These are phyloP conservation scores for Mareca penelope DNA, from an alignment of 2,797 vertebrate species.

Conservation along the genomic window DNA sequence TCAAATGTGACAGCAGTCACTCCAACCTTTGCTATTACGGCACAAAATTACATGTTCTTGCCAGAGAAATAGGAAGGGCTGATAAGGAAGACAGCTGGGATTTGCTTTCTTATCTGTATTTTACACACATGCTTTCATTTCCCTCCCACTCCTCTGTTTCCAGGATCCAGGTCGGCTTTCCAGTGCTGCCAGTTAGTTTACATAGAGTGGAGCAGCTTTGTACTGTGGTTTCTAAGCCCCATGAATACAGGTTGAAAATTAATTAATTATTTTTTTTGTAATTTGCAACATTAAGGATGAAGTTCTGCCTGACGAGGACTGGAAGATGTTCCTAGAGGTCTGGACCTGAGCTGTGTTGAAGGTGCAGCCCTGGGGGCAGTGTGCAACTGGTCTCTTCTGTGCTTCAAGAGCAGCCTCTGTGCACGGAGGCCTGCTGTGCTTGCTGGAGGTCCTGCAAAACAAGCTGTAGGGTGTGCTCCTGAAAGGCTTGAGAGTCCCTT, in stretches of 20 bases:
- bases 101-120: constrained; percentile 88
- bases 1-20: constrained; percentile 72
- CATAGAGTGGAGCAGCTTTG: constrained; percentile 16
- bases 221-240: neutral
- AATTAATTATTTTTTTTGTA: neutral
- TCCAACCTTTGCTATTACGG: constrained; percentile 71
- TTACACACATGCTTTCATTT: constrained; percentile 82
- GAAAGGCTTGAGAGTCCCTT: no score
- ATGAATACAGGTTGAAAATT: neutral
- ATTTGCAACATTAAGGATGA: neutral
- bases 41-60: constrained; percentile 72
- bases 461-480: neutral
- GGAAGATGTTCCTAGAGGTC: no score
- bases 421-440: neutral
- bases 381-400: neutral
- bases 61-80: constrained; percentile 67
- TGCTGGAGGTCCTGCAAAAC: neutral
- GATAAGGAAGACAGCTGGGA: constrained; percentile 82
- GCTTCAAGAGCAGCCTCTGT: neutral
- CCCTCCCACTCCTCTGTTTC: constrained; percentile 13
- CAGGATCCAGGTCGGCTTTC: constrained; percentile 1
- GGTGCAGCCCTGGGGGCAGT: neutral
- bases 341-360: neutral
- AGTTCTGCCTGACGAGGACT: neutral
- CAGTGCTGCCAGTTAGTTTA: neutral